Percentiles rank a stretch among this genome's conserved stretches.
Evolutionary conservation across 2,888 invertebrate genomes (phyloP).

Genomic region (Harpalus rubripes): DNA sequence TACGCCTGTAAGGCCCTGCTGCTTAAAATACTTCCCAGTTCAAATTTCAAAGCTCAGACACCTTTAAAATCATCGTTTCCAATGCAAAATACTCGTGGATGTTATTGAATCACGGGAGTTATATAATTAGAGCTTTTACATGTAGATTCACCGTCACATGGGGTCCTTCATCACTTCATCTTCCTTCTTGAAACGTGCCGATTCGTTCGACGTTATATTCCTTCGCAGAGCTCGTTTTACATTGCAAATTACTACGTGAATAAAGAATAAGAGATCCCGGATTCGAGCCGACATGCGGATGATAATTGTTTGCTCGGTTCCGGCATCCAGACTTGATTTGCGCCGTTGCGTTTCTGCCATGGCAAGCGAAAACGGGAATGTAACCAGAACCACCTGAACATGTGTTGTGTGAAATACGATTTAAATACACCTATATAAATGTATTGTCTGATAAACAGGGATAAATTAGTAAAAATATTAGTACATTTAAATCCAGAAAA

Average conservation of each 20-base stretch:
- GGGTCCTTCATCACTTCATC: conserved; percentile 31
- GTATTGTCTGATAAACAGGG: too few species aligned
- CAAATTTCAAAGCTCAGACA: conserved; percentile 32
- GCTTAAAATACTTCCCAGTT: conserved; percentile 8
- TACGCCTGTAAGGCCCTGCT: background rate
- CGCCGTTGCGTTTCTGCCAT: background rate
- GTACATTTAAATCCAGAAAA: too few species aligned
- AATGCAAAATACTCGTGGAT: conserved; percentile 30
- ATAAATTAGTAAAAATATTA: too few species aligned
- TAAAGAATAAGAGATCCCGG: conserved; percentile 50
- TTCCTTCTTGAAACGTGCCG: conserved; percentile 31
- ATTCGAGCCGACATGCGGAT: conserved; percentile 39
- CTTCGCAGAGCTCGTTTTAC: conserved; percentile 29
- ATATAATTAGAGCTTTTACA: conserved; percentile 48
- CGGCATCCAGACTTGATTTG: background rate
- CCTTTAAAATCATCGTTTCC: conserved; percentile 36
- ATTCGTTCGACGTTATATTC: conserved; percentile 1
- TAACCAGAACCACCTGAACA: too few species aligned
- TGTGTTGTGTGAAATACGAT: too few species aligned
- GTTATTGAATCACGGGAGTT: conserved; percentile 38
- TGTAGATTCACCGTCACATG: conserved; percentile 38
- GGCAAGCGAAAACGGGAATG: background rate
- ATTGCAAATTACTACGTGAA: conserved; percentile 56
- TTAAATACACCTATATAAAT: too few species aligned
- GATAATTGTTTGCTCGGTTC: conserved; percentile 55